Base-by-base conservation (phyloP, 2,888 invertebrate species). In the Phorcus lineatus region DNA sequence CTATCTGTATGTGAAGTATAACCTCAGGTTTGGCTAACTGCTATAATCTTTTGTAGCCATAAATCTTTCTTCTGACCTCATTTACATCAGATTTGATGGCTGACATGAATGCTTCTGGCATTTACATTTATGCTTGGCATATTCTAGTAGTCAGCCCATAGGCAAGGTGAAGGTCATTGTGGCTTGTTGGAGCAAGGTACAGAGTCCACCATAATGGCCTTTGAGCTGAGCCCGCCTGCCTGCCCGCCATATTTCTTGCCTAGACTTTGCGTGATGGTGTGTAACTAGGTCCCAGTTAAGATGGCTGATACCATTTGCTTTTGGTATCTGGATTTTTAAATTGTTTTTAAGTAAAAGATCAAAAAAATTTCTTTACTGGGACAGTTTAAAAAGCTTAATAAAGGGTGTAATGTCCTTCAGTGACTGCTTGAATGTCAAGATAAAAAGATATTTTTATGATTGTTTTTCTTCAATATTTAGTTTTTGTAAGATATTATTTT, bases 161-260 rank as follows among this genome's bases (percentile, higher is more conserved):
- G 17, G 70, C 28, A 70, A 70, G 70, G 70, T 70, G 70, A 70
- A 70, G 70, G 70, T 70, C 70, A n/a, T n/a, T 19, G 36, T 70
- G 36, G 70, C 70, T 36, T 70, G 70, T 70, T 70, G 70, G 40
- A 70, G 70, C 70, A 70, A 70, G 70, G 70, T 70, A 40, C 70
- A 70, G 31, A 40, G 70, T 70, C 70, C 70, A 70, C 70, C 70
- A 70, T 70, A 36, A 36, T 70, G 70, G 70, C 36, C 70, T 70
- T 28, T 70, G 70, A 36, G 70, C 24, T 24, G 11, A 70, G 70
- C 70, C 70, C 47, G 47, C 47, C 47, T 47, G 47, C 47, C 47
- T 13, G 47, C 47, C 47, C 70, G 70, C 70, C 70, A 70, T 70
- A 31, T 70, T 47, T 70, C 40, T 70, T 19, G 17, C 62, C 24